A percentile compares a stretch with the other conserved stretches of the same genome.
These are phyloP conservation scores for Euclidia mi DNA, from an alignment of 2,888 invertebrate genomes.

Conservation along the genomic window DNA sequence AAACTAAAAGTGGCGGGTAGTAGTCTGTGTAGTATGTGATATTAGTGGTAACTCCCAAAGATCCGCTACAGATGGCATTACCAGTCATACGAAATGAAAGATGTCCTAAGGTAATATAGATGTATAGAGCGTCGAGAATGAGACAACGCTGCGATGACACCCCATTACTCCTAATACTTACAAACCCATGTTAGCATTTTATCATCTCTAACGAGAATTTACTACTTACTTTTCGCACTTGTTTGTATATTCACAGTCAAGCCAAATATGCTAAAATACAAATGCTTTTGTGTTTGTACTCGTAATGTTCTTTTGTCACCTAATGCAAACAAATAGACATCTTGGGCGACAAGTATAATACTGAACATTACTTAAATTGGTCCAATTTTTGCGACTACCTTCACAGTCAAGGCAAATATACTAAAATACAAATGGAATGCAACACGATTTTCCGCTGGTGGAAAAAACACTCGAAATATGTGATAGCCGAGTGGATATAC, in stretches of 20 bases:
- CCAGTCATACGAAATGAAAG: background rate
- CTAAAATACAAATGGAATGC: too few species aligned
- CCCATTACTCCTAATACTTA: background rate
- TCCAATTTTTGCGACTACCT: too few species aligned
- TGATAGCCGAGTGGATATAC: constrained; percentile 20
- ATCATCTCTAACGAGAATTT: constrained; percentile 1
- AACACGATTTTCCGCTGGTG: too few species aligned
- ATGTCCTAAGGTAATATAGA: background rate
- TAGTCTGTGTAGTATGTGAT: background rate
- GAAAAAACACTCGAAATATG: too few species aligned
- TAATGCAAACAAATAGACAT: too few species aligned
- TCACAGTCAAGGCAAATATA: too few species aligned
- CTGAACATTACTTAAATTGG: too few species aligned
- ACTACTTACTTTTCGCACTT: constrained; percentile 15
- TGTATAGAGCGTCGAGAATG: background rate
- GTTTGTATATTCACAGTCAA: background rate
- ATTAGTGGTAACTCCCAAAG: too few species aligned
- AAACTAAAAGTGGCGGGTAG: constrained; percentile 25
- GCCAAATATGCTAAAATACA: too few species aligned
- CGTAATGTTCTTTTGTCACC: too few species aligned
- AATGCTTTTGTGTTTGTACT: too few species aligned
- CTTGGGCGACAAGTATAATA: too few species aligned
- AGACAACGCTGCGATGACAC: background rate
- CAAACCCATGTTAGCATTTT: background rate
- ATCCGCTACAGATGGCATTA: background rate